Evolutionary conservation across 2,797 vertebrate species (phyloP), one percentile per base, ranked within the genome.

Genomic region (Echiichthys vipera): DNA sequence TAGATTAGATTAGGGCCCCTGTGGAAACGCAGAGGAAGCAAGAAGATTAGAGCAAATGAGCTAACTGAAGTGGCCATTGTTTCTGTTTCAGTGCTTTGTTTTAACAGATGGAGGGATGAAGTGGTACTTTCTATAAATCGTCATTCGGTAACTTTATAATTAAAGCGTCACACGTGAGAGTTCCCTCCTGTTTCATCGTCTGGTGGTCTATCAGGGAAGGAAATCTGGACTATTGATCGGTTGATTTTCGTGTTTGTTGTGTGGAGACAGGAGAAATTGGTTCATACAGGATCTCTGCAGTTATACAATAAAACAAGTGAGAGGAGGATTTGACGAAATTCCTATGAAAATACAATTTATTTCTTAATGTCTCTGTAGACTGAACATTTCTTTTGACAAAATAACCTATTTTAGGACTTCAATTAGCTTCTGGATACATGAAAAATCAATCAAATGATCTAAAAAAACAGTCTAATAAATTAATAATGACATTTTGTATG

Each of bases 31-130:
- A 76, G 73, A 89, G 71, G 74, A 87, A 85, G 80, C 87, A 86
- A 83, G 71, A 71, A 88, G 89, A 90, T 92, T 91, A 91, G 15
- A 57, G 32, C 65, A 75, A 87, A 87, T 85, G 85, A 88, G 89
- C 74, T 78, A 88, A 88, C 72, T 90, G 68, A 80, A 89, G 59
- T 43, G 3, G 84, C 64, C 64, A 83, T 80, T 87, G 84, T 85
- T 85, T 64, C 30, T 22, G 56, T 34, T 14, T 25, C 18, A 22
- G 34, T 29, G 36, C 42, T 73, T 62, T 62, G 18, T 78, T 66
- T 78, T 2, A 37, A 56, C 25, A 63, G 58, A 71, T 55, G 37
- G 57, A 59, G 13, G n/a, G 62, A 54, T 36, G 30, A 2, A 54
- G 20, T 59, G 40, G 5, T n/a, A 39, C 24, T 69, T 51, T 63